Evolutionary conservation across 1,140 invertebrate genomes (phyloP), one percentile per base, ranked within the genome.

Genomic region (Panagrolaimus sp.): DNA sequence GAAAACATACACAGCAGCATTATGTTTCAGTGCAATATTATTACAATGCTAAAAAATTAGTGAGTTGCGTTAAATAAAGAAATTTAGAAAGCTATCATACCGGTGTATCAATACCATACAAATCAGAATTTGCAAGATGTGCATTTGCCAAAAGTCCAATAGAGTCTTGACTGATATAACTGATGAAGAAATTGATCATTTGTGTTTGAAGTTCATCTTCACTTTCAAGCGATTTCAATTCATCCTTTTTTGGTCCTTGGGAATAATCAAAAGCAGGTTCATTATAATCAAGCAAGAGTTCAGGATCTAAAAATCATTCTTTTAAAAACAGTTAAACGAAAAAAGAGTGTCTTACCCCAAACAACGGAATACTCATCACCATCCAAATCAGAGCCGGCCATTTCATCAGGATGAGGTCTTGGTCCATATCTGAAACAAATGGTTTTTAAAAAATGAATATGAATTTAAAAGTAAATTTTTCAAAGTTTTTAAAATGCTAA

Each of bases 321-420:
- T n/a, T n/a, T n/a, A n/a, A n/a, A n/a, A n/a, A n/a, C n/a, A n/a
- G n/a, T n/a, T n/a, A n/a, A n/a, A n/a, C n/a, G n/a, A n/a, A n/a
- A n/a, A n/a, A n/a, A n/a, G n/a, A n/a, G n/a, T n/a, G n/a, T n/a
- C n/a, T n/a, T n/a, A n/a, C n/a, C 65, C 79, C 79, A 81, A 25
- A 75, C 72, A 11, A 81, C 72, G 47, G 73, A 69, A 69, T 79
- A 81, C 62, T 80, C 76, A 72, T 81, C 79, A 11, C 79, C 79
- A 72, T 81, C 79, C 14, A 81, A 63, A 74, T 81, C 79, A 57
- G 65, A 70, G 16, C 78, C 78, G 38, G 77, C 76, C 77, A 83
- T 81, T 69, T 83, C 78, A 72, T 82, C 73, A 11, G 78, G 70
- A 68, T 83, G 80, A 9, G 82, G 80, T 51, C 79, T 62, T 45